phyloP scores from a whole-genome alignment of 2,797 vertebrate genomes.

The Rallus crepitans region DNA sequence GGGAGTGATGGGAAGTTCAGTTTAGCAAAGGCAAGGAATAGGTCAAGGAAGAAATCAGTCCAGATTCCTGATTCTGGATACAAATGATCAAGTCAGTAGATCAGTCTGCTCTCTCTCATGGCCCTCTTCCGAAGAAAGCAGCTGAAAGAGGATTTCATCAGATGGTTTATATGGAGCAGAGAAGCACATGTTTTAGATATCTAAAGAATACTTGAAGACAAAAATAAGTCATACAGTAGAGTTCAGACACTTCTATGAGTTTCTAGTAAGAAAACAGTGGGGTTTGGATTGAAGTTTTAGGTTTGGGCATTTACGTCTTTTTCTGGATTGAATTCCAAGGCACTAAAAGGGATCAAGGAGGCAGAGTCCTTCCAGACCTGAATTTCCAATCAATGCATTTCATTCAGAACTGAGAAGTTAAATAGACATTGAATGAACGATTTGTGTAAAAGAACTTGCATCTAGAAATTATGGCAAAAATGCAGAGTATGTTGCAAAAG shows the following conservation, averaged over 20 bases:
- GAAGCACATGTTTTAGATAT: neutral
- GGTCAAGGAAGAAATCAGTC: neutral
- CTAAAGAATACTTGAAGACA: neutral
- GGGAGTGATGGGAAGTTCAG: neutral
- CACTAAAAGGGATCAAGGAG: neutral
- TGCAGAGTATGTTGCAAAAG: neutral
- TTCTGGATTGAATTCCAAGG: slow-evolving; percentile 3
- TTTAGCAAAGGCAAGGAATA: neutral
- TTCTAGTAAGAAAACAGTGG: neutral
- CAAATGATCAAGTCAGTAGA: neutral
- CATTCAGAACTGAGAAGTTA: slow-evolving; percentile 2
- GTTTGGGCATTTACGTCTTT: neutral
- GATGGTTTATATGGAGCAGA: neutral
- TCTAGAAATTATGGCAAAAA: neutral
- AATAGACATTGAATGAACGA: neutral
- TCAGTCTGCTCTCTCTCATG: neutral
- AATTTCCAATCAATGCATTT: neutral
- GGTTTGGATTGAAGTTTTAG: neutral
- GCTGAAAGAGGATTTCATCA: neutral
- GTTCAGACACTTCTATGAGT: neutral
- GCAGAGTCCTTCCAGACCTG: neutral
- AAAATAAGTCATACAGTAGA: neutral
- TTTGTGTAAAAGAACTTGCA: neutral
- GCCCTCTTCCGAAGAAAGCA: neutral
- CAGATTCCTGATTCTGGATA: neutral